Base-by-base conservation (phyloP, 2,113 vertebrate genomes). In the Rattus rattus region DNA sequence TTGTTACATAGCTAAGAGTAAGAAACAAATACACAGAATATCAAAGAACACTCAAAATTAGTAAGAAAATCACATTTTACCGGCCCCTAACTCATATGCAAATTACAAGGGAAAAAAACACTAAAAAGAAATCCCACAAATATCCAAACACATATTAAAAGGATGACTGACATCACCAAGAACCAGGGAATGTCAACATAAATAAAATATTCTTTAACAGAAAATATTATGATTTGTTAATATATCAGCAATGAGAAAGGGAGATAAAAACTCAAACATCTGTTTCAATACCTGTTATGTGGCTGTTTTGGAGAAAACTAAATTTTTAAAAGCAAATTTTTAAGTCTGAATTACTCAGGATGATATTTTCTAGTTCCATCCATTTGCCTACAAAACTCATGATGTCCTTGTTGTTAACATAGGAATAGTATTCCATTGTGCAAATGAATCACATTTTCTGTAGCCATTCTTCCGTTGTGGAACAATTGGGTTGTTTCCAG, bases 61-160 rank as follows among this genome's bases (percentile, higher is more conserved):
- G 84, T 95, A 69, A 81, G 43, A 95, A 95, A 94, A 91, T 94
- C 47, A 67, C 61, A 59, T 86, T 39, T 2, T 24, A 33, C 9
- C 30, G 52, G 67, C 17, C 12, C 70, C 26, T 30, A 87, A 73
- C n/a, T 89, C 36, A 43, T 11, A n/a, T 54, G 19, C 26, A 77
- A 90, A 90, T 83, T 87, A 70, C 47, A 91, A 56, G 22, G 22
- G 28, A 56, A 79, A 89, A 94, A 16, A 17, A 92, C 54, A 70
- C 7, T 33, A 52, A 90, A 67, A 73, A 20, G 92, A 67, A 13
- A 33, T 12, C 11, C 43, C n/a, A 70, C 2, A 70, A 80, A 49
- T 56, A 52, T 19, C 63, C 77, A 89, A 28, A 56, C 59, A 52
- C 19, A 67, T 4, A 5, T 43, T 52, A 54, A 96, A 93, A 86